phyloP scores from a whole-genome alignment of 2,113 vertebrate genomes.

The Oenanthe melanoleuca region DNA sequence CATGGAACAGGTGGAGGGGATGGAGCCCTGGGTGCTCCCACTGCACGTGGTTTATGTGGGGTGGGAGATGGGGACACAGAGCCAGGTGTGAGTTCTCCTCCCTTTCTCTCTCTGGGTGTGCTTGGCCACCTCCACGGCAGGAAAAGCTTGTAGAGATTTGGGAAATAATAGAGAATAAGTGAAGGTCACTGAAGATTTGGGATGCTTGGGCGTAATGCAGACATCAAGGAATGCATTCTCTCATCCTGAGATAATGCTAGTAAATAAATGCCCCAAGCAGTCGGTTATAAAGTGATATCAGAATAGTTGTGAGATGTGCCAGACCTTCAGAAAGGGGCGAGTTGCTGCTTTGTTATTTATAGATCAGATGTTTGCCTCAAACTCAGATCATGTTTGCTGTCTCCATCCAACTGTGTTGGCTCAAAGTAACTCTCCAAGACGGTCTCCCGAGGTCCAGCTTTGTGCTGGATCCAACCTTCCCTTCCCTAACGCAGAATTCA shows the following conservation, averaged over 20 bases:
- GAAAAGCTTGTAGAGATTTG: background rate
- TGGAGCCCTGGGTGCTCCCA: rapidly evolving
- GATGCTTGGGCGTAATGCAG: background rate
- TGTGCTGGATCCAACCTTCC: background rate
- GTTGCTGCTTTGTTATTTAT: background rate
- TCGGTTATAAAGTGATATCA: background rate
- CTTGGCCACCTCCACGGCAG: background rate
- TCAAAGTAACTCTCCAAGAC: background rate
- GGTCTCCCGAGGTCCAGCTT: background rate
- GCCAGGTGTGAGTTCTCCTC: background rate
- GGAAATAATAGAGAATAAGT: background rate
- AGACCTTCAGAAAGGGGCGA: background rate
- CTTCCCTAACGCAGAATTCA: rapidly evolving
- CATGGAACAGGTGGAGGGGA: background rate
- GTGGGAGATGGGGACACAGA: background rate
- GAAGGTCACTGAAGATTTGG: background rate
- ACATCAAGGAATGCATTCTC: conserved; percentile 33
- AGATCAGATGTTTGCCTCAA: background rate
- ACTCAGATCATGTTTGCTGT: background rate
- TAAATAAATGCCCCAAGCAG: conserved; percentile 21
- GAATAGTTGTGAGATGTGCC: background rate
- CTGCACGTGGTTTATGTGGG: rapidly evolving
- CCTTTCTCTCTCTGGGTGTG: background rate
- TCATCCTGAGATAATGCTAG: conserved; percentile 10
- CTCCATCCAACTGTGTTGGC: background rate